phyloP scores from a whole-genome alignment of 2,888 invertebrate species.

The Folsomia manolachei region DNA sequence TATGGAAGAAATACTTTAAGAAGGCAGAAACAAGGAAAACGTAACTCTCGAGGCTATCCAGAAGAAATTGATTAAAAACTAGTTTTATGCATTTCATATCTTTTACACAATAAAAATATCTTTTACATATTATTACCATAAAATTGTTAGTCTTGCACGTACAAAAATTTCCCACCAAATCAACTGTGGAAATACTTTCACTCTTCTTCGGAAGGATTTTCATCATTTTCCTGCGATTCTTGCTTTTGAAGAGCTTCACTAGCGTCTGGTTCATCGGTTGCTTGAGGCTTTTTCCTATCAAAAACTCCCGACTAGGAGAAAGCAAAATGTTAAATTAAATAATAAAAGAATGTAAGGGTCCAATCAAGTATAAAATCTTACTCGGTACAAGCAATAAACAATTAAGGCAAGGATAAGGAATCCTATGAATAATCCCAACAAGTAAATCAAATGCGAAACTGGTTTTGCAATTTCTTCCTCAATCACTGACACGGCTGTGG shows the following conservation, averaged over 20 bases:
- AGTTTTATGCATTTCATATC: too few species aligned
- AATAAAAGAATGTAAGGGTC: not conserved
- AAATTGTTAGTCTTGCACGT: not conserved
- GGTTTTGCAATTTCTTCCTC: conserved; percentile 11
- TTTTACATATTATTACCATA: not conserved
- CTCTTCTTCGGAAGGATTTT: not conserved
- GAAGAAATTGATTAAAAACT: not conserved
- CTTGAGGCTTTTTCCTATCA: conserved; percentile 20
- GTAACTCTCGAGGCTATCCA: not conserved
- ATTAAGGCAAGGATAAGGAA: conserved; percentile 15
- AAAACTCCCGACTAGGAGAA: conserved; percentile 29
- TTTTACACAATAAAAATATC: too few species aligned
- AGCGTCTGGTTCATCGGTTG: not conserved
- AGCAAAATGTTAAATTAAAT: conserved; percentile 8
- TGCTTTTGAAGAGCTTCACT: not conserved
- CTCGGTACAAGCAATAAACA: conserved; percentile 19
- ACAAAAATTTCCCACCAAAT: not conserved
- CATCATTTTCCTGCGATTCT: not conserved
- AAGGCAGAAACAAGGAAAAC: not conserved
- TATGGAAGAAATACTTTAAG: not conserved
- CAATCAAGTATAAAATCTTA: conserved; percentile 7
- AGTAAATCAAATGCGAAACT: conserved; percentile 19
- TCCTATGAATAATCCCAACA: conserved; percentile 22
- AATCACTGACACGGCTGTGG: conserved; percentile 12
- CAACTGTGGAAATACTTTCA: not conserved